Evolutionary conservation across 2,888 invertebrate species (phyloP).

Genomic region (Ferrisia virgata): DNA sequence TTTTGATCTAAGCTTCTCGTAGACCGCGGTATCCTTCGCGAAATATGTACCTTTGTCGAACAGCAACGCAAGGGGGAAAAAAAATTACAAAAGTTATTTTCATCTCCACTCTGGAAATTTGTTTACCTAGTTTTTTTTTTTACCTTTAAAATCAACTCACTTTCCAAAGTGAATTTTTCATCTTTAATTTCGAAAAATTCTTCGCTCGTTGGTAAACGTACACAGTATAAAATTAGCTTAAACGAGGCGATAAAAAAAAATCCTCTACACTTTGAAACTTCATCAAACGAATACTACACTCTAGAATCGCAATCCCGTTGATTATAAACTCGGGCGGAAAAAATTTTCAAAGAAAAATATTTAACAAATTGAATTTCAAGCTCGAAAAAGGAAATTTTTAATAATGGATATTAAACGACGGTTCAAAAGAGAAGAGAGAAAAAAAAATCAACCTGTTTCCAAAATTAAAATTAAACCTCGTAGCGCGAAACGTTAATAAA

Average conservation of each 20-base stretch:
- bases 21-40: neutral
- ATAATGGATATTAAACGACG: neutral
- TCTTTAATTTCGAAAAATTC: neutral
- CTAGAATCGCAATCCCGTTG: neutral
- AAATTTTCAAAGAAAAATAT: neutral
- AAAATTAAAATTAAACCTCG: constrained; percentile 3
- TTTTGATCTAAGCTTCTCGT: neutral
- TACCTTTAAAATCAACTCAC: neutral
- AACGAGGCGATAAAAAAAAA: neutral
- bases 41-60: neutral
- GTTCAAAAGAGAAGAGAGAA: neutral
- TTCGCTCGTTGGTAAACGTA: neutral
- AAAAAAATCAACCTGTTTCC: neutral
- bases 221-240: neutral
- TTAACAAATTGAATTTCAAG: neutral
- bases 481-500: neutral
- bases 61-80: neutral
- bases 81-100: neutral
- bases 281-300: neutral
- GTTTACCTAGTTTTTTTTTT: neutral
- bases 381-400: neutral
- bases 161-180: neutral
- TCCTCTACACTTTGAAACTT: neutral
- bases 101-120: neutral
- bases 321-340: neutral